These are phyloP conservation scores for Drosophila sproati DNA, from an alignment of 1,140 invertebrate species.

Conservation along the genomic window DNA sequence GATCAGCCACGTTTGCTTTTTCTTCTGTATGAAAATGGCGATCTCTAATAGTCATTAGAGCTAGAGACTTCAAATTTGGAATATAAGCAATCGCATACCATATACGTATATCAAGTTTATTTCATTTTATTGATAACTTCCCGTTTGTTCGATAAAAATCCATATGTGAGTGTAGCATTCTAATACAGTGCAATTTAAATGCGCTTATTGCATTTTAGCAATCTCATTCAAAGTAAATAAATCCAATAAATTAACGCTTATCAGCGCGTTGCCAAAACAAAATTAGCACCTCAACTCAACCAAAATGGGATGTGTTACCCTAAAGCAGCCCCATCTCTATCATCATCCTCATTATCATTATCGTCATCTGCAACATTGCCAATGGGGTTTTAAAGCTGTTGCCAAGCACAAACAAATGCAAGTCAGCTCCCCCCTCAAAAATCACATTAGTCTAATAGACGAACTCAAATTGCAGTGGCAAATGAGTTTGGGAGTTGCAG, in stretches of 20 bases:
- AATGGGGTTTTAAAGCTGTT: slow-evolving; percentile 48
- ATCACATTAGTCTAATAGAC: slow-evolving; percentile 29
- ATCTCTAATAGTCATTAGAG: too few species aligned
- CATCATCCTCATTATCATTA: slow-evolving; percentile 19
- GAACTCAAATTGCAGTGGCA: slow-evolving; percentile 21
- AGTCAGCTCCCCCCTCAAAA: slow-evolving; percentile 45
- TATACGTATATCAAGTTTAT: too few species aligned
- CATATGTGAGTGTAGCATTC: too few species aligned
- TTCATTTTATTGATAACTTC: too few species aligned
- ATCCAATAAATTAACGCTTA: slow-evolving; percentile 60
- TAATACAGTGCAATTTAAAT: too few species aligned
- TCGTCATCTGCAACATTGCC: slow-evolving; percentile 10
- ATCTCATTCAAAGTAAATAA: slow-evolving; percentile 4
- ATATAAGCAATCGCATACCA: too few species aligned
- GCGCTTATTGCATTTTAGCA: background rate
- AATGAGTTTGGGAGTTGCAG: background rate
- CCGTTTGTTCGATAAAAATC: too few species aligned
- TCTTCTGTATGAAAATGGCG: too few species aligned
- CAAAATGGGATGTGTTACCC: slow-evolving; percentile 24
- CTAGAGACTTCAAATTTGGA: too few species aligned
- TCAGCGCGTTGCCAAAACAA: slow-evolving; percentile 28
- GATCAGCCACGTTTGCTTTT: too few species aligned
- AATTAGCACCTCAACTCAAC: slow-evolving; percentile 38
- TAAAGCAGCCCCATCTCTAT: slow-evolving; percentile 36
- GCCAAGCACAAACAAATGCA: slow-evolving; percentile 32